A percentile compares a stretch with the other conserved stretches of the same genome.
These are phyloP conservation scores for Oreohelix idahoensis DNA, from an alignment of 1,140 invertebrate species.

Conservation along the genomic window DNA sequence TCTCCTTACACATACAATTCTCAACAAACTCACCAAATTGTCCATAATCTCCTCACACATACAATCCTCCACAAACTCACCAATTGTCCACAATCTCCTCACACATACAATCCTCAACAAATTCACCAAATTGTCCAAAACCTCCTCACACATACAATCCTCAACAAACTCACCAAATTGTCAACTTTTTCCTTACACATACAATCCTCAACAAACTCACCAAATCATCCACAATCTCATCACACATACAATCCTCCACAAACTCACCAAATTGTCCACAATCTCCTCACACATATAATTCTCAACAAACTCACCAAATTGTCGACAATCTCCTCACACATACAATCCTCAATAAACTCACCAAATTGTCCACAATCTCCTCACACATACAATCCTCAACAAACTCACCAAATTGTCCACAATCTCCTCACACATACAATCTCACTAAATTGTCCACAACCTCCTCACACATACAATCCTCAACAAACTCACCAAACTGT, in stretches of 20 bases:
- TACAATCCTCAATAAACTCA: background rate
- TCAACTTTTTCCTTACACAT: background rate
- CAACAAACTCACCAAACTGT: background rate
- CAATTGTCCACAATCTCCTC: background rate
- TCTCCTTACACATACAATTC: background rate
- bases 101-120: background rate
- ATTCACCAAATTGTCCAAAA: background rate
- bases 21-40: constrained; percentile 81
- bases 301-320: background rate
- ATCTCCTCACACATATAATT: background rate
- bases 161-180: background rate
- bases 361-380: background rate
- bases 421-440: background rate
- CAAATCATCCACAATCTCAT: background rate
- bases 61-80: background rate
- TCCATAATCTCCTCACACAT: constrained; percentile 93
- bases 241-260: too few relatives aligned
- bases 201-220: background rate
- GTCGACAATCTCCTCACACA: background rate
- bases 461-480: background rate
- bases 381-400: too few relatives aligned
- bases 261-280: background rate
- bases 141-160: background rate
- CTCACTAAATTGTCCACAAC: too few relatives aligned
- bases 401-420: background rate